Conservation (phyloP, 2,113 vertebrate genomes). For the Tonatia bakeri region DNA sequence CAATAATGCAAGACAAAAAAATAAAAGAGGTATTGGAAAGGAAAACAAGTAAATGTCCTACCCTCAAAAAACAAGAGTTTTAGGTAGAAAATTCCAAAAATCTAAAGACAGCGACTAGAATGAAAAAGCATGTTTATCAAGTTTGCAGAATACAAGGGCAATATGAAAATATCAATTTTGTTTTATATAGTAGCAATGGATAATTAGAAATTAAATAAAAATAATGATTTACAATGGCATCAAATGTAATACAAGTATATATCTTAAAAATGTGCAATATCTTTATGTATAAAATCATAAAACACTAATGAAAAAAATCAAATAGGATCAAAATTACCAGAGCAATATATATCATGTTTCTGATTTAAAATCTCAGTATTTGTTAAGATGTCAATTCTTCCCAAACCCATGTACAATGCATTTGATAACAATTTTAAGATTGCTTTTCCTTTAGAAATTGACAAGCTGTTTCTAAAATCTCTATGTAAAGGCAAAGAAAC, state of each 20-base stretch:
- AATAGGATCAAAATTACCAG: neutral
- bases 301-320: neutral
- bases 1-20: neutral
- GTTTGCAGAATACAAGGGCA: neutral
- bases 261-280: neutral
- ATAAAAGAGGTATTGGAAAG: neutral
- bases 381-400: neutral
- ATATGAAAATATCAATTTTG: neutral
- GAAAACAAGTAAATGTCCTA: neutral
- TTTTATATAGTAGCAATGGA: neutral
- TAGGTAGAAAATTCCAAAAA: neutral
- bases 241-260: neutral
- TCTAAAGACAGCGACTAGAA: neutral
- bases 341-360: neutral
- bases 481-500: neutral
- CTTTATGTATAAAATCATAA: neutral
- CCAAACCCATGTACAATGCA: neutral
- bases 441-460: neutral
- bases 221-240: neutral
- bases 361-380: neutral
- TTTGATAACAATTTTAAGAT: neutral
- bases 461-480: neutral
- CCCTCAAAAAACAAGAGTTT: neutral
- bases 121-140: neutral
- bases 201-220: neutral